Conservation (phyloP, 2,888 invertebrate species). For the Eueremaeus valkanovi region DNA sequence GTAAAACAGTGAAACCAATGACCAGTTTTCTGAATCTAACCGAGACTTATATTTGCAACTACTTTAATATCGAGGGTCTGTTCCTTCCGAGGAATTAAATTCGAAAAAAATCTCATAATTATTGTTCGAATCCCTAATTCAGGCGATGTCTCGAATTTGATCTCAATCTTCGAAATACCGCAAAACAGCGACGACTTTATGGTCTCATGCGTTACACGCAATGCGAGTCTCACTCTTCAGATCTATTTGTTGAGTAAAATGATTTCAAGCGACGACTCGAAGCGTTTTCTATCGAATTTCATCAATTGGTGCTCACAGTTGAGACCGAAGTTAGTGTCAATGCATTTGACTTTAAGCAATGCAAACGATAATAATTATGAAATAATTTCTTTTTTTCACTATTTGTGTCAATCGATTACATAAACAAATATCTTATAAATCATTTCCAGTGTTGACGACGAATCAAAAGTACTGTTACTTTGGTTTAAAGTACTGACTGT, state of each 20-base stretch:
- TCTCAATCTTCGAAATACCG: conserved; percentile 5
- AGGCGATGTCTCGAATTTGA: conserved; percentile 20
- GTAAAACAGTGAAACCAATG: not conserved
- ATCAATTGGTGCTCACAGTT: conserved; percentile 36
- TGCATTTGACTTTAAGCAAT: too few relatives aligned
- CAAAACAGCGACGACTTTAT: conserved; percentile 23
- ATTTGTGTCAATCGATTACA: not conserved
- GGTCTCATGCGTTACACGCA: not conserved
- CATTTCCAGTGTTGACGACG: conserved; percentile 20
- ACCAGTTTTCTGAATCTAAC: not conserved
- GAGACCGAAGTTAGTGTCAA: conserved; percentile 19
- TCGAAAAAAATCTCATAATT: too few relatives aligned
- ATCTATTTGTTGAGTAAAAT: conserved; percentile 26
- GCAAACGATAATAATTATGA: too few relatives aligned
- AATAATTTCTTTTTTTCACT: not conserved
- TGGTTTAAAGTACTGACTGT: conserved; percentile 15
- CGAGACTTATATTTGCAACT: conserved; percentile 9
- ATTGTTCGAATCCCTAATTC: not conserved
- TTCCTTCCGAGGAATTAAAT: too few relatives aligned
- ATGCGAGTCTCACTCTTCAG: conserved; percentile 11
- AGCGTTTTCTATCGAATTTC: conserved; percentile 12
- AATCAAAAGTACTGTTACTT: not conserved
- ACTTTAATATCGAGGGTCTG: not conserved
- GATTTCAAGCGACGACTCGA: conserved; percentile 14
- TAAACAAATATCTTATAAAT: not conserved